phyloP scores from a whole-genome alignment of 2,113 vertebrate species.

The Columba livia region DNA sequence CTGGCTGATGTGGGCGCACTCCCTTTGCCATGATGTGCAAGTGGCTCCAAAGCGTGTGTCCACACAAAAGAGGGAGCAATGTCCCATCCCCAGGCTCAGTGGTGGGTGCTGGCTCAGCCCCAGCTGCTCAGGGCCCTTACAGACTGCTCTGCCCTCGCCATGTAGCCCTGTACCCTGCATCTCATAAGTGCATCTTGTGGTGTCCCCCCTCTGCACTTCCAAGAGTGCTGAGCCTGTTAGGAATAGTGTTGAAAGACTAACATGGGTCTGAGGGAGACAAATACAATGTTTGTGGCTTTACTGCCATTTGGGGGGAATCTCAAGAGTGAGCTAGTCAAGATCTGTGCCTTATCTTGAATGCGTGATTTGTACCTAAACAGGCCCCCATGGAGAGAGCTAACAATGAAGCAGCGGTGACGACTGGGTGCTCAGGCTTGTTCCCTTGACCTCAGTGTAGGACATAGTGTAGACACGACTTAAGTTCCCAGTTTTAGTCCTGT shows the following conservation, averaged over 20 bases:
- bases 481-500: neutral
- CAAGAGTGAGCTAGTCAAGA: accelerated
- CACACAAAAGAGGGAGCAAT: neutral
- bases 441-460: neutral
- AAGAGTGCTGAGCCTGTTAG: accelerated
- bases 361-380: neutral
- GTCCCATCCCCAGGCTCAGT: neutral
- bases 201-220: neutral
- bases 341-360: neutral
- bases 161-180: neutral
- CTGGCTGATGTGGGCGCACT: neutral
- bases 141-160: neutral
- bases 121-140: neutral
- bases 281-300: neutral
- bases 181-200: neutral
- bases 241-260: neutral
- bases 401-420: neutral
- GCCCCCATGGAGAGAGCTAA: neutral
- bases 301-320: neutral
- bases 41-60: neutral
- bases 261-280: neutral
- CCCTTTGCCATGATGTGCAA: neutral
- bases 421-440: neutral
- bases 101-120: accelerated
- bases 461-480: neutral